Evolutionary conservation across 2,113 vertebrate species (phyloP), one percentile per base, ranked within the genome.

Genomic region (Syrrhaptes paradoxus): DNA sequence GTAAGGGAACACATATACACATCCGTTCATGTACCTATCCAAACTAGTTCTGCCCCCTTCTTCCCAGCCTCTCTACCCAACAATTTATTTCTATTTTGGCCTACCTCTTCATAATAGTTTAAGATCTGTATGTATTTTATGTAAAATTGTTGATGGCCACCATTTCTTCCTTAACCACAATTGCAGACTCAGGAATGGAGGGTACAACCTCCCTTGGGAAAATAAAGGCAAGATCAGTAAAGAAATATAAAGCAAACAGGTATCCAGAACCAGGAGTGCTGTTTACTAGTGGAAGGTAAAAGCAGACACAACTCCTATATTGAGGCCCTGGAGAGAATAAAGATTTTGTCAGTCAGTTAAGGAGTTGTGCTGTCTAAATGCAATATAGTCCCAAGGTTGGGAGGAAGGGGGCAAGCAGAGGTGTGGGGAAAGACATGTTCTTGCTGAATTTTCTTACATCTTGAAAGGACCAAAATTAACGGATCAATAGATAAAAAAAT

Each of bases 1-100:
- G 4, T 73, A 83, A 85, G 38, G n/a, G 32, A 86, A 55, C 45
- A 70, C 0, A 0, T 52, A 59, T 1, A 67, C 14, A 88, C 29
- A 88, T 18, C 22, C 14, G 31, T 59, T 38, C 38, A 77, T 0
- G 1, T 22, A 67, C 5, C 13, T 48, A 48, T 32, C 46, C 38
- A 92, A 83, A 80, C 11, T 31, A 81, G 31, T 45, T 75, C 71
- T 62, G 19, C 3, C 19, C 4, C 36, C 46, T 73, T 76, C 67
- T 83, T 88, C 25, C n/a, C 17, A 83, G 14, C 10, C 14, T 15
- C 25, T 31, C 7, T 32, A 43, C 7, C 74, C 24, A 80, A 45
- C 4, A 28, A 61, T 31, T 71, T 72, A 46, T 46, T 79, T 85
- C 29, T 36, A 61, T 75, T 83, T 71, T 70, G 11, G 49, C 13